Conservation (phyloP, 2,113 vertebrate genomes). For the Nesospiza acunhae region DNA sequence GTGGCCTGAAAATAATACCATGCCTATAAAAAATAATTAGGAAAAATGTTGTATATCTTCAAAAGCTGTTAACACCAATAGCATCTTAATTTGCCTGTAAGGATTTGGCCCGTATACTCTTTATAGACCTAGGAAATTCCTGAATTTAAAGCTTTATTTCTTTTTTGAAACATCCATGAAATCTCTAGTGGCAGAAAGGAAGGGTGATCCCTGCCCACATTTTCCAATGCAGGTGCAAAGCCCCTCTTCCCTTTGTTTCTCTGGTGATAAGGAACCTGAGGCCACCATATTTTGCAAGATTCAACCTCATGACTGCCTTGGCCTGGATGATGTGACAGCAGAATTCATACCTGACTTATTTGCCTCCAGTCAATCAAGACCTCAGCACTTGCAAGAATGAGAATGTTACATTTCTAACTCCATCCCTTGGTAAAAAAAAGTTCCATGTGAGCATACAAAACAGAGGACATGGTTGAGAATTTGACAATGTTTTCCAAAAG, state of each 20-base stretch:
- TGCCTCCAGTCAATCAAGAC: neutral
- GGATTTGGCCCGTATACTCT: neutral
- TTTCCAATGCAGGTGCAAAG: neutral
- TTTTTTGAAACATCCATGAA: neutral
- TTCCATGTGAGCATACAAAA: neutral
- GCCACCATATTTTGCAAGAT: neutral
- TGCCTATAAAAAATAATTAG: neutral
- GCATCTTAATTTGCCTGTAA: neutral
- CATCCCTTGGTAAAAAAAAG: neutral
- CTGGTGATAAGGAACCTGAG: neutral
- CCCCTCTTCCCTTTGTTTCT: neutral
- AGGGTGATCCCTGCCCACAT: neutral
- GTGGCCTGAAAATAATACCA: neutral
- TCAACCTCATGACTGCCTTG: neutral
- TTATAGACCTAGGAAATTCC: neutral
- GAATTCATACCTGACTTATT: neutral
- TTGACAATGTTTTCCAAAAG: neutral
- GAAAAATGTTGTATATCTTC: neutral
- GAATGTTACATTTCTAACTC: neutral
- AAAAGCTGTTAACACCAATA: neutral
- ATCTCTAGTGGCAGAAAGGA: neutral
- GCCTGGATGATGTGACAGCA: neutral
- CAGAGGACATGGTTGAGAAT: neutral
- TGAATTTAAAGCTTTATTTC: neutral
- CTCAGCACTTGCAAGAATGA: neutral